These are phyloP conservation scores for Drosophila seclusa DNA, from an alignment of 2,888 invertebrate genomes.

Conservation along the genomic window DNA sequence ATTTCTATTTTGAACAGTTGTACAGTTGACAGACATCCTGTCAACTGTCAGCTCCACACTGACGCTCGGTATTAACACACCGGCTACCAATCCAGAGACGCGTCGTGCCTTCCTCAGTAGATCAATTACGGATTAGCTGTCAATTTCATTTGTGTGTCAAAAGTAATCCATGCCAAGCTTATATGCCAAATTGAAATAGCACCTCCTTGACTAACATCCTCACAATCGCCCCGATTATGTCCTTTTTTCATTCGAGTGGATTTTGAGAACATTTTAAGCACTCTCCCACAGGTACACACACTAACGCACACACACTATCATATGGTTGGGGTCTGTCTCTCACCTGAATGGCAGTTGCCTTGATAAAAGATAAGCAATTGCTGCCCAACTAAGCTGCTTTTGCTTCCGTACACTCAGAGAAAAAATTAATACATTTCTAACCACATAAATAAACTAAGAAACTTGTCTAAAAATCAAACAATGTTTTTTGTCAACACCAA, in stretches of 20 bases:
- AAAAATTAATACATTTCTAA: no score
- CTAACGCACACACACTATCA: constrained; percentile 30
- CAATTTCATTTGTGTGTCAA: constrained; percentile 65
- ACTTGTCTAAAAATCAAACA: background rate
- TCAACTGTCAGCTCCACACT: constrained; percentile 48
- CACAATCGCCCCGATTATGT: background rate
- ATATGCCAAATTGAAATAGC: constrained; percentile 58
- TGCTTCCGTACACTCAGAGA: constrained; percentile 13
- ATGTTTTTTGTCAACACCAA: background rate
- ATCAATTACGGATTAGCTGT: constrained; percentile 79
- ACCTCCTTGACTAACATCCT: constrained; percentile 7
- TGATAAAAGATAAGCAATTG: constrained; percentile 66
- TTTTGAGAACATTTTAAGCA: constrained; percentile 65
- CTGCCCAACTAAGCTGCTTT: constrained; percentile 37
- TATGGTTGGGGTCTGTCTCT: constrained; percentile 13
- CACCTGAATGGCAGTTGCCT: constrained; percentile 54
- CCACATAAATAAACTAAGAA: no score
- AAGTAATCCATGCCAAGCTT: constrained; percentile 56
- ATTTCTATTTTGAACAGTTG: constrained; percentile 41
- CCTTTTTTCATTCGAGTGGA: constrained; percentile 27
- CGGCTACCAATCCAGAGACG: background rate
- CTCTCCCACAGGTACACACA: constrained; percentile 14
- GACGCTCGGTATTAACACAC: constrained; percentile 3
- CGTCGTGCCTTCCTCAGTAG: constrained; percentile 34
- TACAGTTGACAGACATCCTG: constrained; percentile 53